Conservation (phyloP, 64 coral and sea anemone species). For the Trachythela sp. region DNA sequence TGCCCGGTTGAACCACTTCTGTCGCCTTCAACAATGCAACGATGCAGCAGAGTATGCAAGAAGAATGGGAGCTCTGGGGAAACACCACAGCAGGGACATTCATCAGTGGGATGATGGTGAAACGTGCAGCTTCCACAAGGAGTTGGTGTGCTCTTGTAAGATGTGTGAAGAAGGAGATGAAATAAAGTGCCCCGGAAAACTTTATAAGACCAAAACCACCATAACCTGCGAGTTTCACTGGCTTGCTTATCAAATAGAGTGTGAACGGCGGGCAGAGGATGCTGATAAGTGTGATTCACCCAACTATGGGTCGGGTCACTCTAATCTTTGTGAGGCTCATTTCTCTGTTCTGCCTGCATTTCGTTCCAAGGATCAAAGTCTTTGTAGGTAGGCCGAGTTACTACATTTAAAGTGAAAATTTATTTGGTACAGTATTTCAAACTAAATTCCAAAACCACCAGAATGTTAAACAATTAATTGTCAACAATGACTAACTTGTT, state of each 20-base stretch:
- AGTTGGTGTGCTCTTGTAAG: not conserved
- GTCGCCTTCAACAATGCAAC: slow-evolving; percentile 39
- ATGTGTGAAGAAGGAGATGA: slow-evolving; percentile 20
- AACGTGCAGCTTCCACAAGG: not conserved
- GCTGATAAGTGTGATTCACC: slow-evolving; percentile 19
- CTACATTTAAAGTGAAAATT: too few relatives aligned
- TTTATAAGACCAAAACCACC: slow-evolving; percentile 17
- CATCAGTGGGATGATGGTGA: slow-evolving; percentile 28
- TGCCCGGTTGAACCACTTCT: slow-evolving; percentile 35
- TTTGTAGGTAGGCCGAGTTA: too few relatives aligned
- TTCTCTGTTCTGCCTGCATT: too few relatives aligned
- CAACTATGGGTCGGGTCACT: slow-evolving; percentile 25
- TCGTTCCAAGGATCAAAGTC: too few relatives aligned
- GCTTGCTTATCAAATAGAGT: slow-evolving; percentile 43
- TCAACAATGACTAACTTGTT: too few relatives aligned
- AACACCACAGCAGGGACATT: slow-evolving; percentile 26
- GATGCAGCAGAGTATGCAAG: slow-evolving; percentile 17
- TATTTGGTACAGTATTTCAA: too few relatives aligned
- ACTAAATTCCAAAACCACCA: too few relatives aligned
- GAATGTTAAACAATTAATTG: too few relatives aligned
- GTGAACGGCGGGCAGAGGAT: not conserved
- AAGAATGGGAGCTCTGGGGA: slow-evolving; percentile 21
- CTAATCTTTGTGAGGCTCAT: not conserved
- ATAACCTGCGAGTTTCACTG: slow-evolving; percentile 27
- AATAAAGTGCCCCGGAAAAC: slow-evolving; percentile 32